Evolutionary conservation across 2,888 invertebrate genomes (phyloP).

Genomic region (Volucella zonaria): DNA sequence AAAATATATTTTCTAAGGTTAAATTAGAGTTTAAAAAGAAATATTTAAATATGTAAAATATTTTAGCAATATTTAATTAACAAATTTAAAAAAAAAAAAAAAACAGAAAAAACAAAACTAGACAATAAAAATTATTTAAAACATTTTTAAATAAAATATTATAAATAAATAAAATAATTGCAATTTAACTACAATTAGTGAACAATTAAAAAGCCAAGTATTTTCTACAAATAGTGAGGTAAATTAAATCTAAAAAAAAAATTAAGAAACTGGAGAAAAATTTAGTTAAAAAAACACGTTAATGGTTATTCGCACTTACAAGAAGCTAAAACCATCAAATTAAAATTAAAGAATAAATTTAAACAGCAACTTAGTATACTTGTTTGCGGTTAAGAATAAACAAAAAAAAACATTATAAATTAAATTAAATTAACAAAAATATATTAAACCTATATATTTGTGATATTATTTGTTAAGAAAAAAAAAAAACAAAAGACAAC

Average conservation of each 20-base stretch:
- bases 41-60: constrained; percentile 54
- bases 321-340: constrained; percentile 1
- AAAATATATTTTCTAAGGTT: constrained; percentile 58
- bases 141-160: constrained; percentile 58
- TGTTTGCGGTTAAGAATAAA: constrained; percentile 41
- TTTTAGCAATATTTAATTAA: constrained; percentile 66
- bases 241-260: constrained; percentile 37
- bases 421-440: constrained; percentile 32
- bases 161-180: constrained; percentile 24
- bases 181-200: constrained; percentile 49
- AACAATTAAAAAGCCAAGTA: constrained; percentile 65
- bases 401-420: constrained; percentile 20
- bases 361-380: constrained; percentile 22
- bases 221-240: constrained; percentile 69
- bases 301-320: constrained; percentile 66
- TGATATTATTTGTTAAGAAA: constrained; percentile 73
- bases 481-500: too few species aligned
- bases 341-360: constrained; percentile 15
- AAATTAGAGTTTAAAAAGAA: constrained; percentile 40
- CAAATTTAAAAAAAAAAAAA: constrained; percentile 44
- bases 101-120: constrained; percentile 66
- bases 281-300: constrained; percentile 60
- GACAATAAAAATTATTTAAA: constrained; percentile 70
- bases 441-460: constrained; percentile 71
- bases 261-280: constrained; percentile 5